Evolutionary conservation across 2,888 invertebrate species (phyloP), one percentile per base, ranked within the genome.

Genomic region (Dolichomitus sp.): DNA sequence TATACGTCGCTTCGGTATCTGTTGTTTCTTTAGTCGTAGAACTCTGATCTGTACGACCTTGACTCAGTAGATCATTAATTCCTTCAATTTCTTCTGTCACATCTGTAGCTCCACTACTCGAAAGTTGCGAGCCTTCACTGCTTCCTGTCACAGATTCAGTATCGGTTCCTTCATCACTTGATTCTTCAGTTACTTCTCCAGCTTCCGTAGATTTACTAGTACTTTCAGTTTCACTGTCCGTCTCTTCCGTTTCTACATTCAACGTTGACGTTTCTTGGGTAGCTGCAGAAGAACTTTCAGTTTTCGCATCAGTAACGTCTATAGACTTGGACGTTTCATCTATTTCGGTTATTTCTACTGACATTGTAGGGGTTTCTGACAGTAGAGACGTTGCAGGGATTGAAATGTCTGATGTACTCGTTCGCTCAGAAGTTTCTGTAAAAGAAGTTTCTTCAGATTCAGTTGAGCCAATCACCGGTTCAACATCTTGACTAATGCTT

Each of bases 81-180:
- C 59, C 42, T 14, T 57, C 30, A 57, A 57, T 17, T n/a, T 57
- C 57, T 54, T 57, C 40, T 70, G 23, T 70, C 4, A 7, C 7
- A 37, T 50, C 6, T 23, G 23, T 54, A 12, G 68, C 7, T 52
- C 54, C 54, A 48, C 54, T 42, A 12, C 54, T 69, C 27, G 54
- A 42, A 3, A 54, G 19, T 14, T 40, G 11, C 0, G 54, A 69
- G 0, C 4, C 11, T 40, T 40, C 23, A 2, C 27, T 69, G 2
- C n/a, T 30, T 57, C n/a, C 6, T 6, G 30, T 57, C 2, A 14
- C 4, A 30, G 30, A 0, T 30, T 30, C 30, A 30, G 57, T n/a
- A 1, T 5, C 30, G 4, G 30, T 30, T 23, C 27, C 27, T 54
- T 54, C 54, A 27, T 27, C 52, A 52, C 1, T 19, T 17, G 5